Evolutionary conservation across 53 echinoderm and acorn worm genomes (phyloP).

Genomic region (Actinopyga echinites): DNA sequence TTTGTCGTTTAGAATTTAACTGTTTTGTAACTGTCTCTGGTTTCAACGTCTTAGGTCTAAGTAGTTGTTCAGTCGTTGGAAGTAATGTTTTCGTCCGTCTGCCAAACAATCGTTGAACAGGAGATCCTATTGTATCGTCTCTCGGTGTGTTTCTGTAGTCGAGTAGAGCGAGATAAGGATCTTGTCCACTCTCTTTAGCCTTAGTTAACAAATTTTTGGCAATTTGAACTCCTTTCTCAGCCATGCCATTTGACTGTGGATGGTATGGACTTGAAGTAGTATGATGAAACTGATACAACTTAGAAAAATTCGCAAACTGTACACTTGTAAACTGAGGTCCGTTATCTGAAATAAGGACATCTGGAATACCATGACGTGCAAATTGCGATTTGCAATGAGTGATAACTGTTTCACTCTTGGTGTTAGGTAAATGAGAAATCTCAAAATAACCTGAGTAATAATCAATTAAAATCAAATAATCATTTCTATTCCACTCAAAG

Average conservation of each 20-base stretch:
- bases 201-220: neutral
- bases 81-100: constrained; percentile 35
- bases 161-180: constrained; percentile 43
- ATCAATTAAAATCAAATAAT: constrained; percentile 28
- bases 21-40: neutral
- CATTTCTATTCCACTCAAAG: constrained; percentile 22
- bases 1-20: neutral
- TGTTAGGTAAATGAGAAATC: neutral
- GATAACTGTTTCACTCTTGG: neutral
- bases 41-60: neutral
- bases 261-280: constrained; percentile 22
- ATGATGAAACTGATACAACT: neutral
- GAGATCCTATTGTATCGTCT: neutral
- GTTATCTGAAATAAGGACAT: neutral
- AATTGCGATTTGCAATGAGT: neutral
- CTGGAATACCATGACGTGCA: constrained; percentile 20
- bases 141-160: constrained; percentile 43
- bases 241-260: constrained; percentile 51
- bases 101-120: neutral
- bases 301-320: neutral
- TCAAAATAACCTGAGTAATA: neutral
- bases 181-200: constrained; percentile 25
- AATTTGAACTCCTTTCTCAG: constrained; percentile 49
- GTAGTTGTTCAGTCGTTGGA: constrained; percentile 16
- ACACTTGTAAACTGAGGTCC: constrained; percentile 11